Evolutionary conservation across 30 jellyfish, hydroid and myxozoan species (phyloP).

Genomic region (Phacellophora camtschatica): DNA sequence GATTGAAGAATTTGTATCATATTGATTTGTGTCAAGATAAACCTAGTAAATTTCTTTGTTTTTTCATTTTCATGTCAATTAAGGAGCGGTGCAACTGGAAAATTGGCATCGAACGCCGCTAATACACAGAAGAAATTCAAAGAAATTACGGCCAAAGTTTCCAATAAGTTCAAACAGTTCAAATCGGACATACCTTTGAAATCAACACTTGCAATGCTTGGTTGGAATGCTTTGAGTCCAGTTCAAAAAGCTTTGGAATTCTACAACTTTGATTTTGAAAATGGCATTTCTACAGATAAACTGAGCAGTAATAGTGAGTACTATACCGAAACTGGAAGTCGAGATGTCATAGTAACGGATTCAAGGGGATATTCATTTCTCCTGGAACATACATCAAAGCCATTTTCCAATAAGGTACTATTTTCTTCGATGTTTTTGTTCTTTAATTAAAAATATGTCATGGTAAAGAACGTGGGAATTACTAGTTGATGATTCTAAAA

Average conservation of each 20-base stretch:
- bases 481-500: no score
- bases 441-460: no score
- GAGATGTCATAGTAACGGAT: constrained; percentile 54
- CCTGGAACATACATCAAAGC: constrained; percentile 8
- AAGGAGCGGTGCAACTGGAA: no score
- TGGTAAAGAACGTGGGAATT: no score
- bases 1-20: no score
- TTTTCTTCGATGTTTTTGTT: no score
- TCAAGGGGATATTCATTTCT: constrained; percentile 32
- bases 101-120: no score
- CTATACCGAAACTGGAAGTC: constrained; percentile 45
- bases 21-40: no score
- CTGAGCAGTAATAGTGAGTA: constrained; percentile 22
- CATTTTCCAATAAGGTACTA: constrained; percentile 18
- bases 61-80: no score
- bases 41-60: no score
- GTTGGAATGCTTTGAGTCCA: constrained; percentile 47
- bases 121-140: background rate
- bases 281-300: constrained; percentile 22
- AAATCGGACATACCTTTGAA: constrained; percentile 12
- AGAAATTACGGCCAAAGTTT: background rate
- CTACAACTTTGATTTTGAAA: constrained; percentile 39
- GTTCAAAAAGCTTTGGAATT: constrained; percentile 36
- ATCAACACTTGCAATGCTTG: constrained; percentile 18
- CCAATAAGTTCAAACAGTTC: background rate